phyloP scores from a whole-genome alignment of 2,113 vertebrate genomes.

The Odocoileus hemionus region DNA sequence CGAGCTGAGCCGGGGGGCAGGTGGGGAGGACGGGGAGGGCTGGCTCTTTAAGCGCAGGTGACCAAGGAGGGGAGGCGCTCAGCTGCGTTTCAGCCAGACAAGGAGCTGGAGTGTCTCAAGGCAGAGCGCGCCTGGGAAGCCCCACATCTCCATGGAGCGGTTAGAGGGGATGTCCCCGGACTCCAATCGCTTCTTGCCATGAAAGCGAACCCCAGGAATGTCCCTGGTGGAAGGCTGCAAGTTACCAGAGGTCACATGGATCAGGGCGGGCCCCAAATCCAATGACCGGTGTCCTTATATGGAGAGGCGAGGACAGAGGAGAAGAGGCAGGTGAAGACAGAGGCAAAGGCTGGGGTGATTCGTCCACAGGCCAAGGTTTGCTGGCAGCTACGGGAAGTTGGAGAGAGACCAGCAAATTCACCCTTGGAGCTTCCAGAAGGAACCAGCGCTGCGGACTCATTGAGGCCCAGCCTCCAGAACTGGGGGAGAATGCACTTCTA shows the following conservation, averaged over 20 bases:
- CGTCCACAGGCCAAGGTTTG: background rate
- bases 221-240: background rate
- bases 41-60: background rate
- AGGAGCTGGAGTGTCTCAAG: background rate
- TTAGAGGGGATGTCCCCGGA: accelerated
- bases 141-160: background rate
- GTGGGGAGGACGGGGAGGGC: accelerated
- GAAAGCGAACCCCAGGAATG: background rate
- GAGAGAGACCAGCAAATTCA: accelerated
- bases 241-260: background rate
- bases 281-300: background rate
- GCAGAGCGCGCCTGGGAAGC: background rate
- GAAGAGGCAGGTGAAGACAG: accelerated
- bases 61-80: accelerated
- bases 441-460: accelerated
- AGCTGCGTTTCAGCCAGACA: accelerated
- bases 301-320: background rate
- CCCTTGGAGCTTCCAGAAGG: accelerated
- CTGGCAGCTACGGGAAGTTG: accelerated
- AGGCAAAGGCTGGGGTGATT: background rate
- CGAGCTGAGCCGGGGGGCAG: accelerated
- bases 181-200: background rate
- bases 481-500: accelerated
- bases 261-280: background rate
- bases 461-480: background rate